Evolutionary conservation across 2,797 vertebrate species (phyloP).

Genomic region (Poecilia velifera): DNA sequence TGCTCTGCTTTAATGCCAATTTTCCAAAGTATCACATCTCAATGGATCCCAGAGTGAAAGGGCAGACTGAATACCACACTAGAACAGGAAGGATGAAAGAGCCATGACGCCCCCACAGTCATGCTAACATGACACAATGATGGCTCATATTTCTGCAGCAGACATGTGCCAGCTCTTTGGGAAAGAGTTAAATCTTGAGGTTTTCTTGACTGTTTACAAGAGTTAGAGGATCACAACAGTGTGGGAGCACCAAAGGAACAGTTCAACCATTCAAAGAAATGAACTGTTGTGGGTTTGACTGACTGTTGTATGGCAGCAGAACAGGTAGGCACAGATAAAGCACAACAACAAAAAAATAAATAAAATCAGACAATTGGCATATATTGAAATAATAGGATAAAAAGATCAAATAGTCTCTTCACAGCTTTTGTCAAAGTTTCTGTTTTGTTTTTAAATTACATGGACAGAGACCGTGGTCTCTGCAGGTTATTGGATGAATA

Average conservation of each 20-base stretch:
- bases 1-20: slow-evolving; percentile 39
- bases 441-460: neutral
- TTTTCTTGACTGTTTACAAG: slow-evolving; percentile 6
- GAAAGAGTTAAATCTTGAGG: slow-evolving; percentile 8
- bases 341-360: neutral
- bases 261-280: neutral
- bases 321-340: neutral
- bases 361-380: neutral
- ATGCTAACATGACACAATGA: slow-evolving; percentile 33
- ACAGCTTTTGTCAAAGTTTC: neutral
- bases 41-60: slow-evolving; percentile 38
- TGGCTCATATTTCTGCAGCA: slow-evolving; percentile 40
- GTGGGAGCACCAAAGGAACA: neutral
- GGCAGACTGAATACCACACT: slow-evolving; percentile 31
- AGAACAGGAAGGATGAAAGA: slow-evolving; percentile 31
- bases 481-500: neutral
- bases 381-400: neutral
- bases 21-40: slow-evolving; percentile 61
- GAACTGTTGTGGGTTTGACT: neutral
- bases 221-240: neutral
- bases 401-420: neutral
- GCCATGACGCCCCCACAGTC: slow-evolving; percentile 8
- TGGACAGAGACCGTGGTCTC: neutral
- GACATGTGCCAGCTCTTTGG: slow-evolving; percentile 15
- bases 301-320: neutral